phyloP scores from a whole-genome alignment of 1,140 invertebrate species.

The Drosophila pachea region DNA sequence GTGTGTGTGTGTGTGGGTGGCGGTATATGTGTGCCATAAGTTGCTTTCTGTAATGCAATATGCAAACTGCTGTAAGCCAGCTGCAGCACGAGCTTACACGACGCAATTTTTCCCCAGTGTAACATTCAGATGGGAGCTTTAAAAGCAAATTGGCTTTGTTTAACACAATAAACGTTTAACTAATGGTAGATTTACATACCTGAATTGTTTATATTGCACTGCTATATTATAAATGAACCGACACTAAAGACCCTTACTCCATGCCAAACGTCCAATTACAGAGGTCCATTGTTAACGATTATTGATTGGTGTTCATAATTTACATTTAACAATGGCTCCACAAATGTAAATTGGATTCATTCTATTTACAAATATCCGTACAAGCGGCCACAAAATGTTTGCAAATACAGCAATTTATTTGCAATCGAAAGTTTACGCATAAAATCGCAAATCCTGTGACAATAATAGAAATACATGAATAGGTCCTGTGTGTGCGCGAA shows the following conservation, averaged over 20 bases:
- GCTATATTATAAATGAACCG: no score
- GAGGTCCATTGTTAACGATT: neutral
- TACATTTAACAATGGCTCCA: slow-evolving; percentile 2
- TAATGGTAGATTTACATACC: no score
- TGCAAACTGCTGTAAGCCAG: neutral
- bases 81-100: no score
- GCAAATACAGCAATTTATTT: slow-evolving; percentile 15
- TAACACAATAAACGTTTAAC: no score
- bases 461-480: neutral
- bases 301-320: slow-evolving; percentile 9
- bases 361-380: neutral
- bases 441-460: slow-evolving; percentile 31
- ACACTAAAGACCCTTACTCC: no score
- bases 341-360: slow-evolving; percentile 7
- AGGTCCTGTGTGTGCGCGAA: neutral
- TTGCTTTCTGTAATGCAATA: slow-evolving; percentile 2
- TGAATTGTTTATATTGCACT: no score
- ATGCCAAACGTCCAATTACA: no score
- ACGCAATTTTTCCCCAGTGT: no score
- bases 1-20: neutral
- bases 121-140: no score
- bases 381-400: slow-evolving; percentile 19
- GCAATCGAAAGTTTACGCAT: slow-evolving; percentile 41
- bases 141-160: no score
- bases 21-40: no score